These are phyloP conservation scores for Volucella bombylans DNA, from an alignment of 2,888 invertebrate species.

Conservation along the genomic window DNA sequence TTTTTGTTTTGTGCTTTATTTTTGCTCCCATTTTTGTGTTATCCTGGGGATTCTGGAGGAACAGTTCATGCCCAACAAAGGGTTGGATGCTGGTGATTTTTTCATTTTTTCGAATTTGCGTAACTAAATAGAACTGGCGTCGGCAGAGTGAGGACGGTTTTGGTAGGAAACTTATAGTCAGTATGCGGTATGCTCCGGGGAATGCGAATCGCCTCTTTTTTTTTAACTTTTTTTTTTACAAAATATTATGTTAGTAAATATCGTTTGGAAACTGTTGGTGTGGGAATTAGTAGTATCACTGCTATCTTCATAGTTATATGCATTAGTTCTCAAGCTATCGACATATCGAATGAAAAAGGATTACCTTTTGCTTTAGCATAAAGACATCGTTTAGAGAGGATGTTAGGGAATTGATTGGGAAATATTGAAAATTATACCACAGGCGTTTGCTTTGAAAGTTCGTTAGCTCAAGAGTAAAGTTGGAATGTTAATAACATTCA, in stretches of 20 bases:
- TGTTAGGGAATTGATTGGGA: too few species aligned
- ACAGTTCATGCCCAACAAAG: constrained; percentile 1
- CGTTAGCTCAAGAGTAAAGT: too few species aligned
- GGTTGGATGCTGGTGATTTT: constrained; percentile 40
- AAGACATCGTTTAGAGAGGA: too few species aligned
- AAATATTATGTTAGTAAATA: constrained; percentile 47
- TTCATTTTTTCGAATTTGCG: constrained; percentile 58
- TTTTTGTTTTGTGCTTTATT: constrained; percentile 10
- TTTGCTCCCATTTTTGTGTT: constrained; percentile 34
- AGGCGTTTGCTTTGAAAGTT: too few species aligned
- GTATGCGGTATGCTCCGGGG: constrained; percentile 45
- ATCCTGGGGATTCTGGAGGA: constrained; percentile 27
- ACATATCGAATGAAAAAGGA: too few species aligned
- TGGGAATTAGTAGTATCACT: not conserved
- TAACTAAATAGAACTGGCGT: constrained; percentile 48
- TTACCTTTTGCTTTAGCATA: too few species aligned
- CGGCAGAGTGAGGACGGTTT: not conserved
- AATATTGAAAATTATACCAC: too few species aligned
- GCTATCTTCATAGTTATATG: too few species aligned
- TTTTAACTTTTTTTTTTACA: constrained; percentile 18
- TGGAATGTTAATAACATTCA: too few species aligned
- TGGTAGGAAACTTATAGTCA: constrained; percentile 24
- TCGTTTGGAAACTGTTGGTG: constrained; percentile 34
- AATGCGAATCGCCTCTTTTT: constrained; percentile 34
- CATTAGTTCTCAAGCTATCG: too few species aligned